phyloP scores from a whole-genome alignment of 1,140 invertebrate species.

The Ephestia elutella region DNA sequence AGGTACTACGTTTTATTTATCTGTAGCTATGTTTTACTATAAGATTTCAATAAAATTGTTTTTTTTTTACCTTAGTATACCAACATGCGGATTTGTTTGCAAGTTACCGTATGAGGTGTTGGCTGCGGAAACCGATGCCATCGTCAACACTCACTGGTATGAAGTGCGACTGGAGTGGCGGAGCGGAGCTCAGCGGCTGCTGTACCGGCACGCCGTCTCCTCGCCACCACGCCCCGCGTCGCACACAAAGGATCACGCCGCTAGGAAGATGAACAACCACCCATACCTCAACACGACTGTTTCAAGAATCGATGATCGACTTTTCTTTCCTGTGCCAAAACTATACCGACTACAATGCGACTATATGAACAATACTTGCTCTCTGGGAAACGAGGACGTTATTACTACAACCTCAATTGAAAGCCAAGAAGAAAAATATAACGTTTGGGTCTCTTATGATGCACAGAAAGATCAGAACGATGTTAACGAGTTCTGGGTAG shows the following conservation, averaged over 20 bases:
- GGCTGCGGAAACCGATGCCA: constrained; percentile 64
- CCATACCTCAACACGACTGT: constrained; percentile 76
- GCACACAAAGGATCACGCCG: constrained; percentile 71
- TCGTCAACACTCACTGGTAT: constrained; percentile 74
- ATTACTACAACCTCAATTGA: constrained; percentile 18
- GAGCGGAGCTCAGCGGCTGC: constrained; percentile 51
- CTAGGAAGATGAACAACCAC: constrained; percentile 75
- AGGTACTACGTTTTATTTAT: not conserved
- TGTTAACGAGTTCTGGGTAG: constrained; percentile 45
- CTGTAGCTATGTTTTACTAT: too few species aligned
- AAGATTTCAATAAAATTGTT: too few species aligned
- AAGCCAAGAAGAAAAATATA: constrained; percentile 24
- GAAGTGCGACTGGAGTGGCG: constrained; percentile 70
- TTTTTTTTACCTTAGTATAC: constrained; percentile 43
- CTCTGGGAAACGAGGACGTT: constrained; percentile 43
- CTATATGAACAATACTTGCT: constrained; percentile 41
- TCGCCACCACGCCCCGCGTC: constrained; percentile 56
- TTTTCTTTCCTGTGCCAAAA: constrained; percentile 77
- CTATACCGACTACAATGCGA: constrained; percentile 55
- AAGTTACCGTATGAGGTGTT: constrained; percentile 59
- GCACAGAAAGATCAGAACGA: constrained; percentile 29
- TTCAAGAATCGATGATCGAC: constrained; percentile 69
- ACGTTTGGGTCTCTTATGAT: constrained; percentile 46
- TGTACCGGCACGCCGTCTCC: constrained; percentile 54
- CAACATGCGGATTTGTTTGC: constrained; percentile 77